Conservation (phyloP, 2,113 vertebrate species). For the Poeciliopsis prolifica region DNA sequence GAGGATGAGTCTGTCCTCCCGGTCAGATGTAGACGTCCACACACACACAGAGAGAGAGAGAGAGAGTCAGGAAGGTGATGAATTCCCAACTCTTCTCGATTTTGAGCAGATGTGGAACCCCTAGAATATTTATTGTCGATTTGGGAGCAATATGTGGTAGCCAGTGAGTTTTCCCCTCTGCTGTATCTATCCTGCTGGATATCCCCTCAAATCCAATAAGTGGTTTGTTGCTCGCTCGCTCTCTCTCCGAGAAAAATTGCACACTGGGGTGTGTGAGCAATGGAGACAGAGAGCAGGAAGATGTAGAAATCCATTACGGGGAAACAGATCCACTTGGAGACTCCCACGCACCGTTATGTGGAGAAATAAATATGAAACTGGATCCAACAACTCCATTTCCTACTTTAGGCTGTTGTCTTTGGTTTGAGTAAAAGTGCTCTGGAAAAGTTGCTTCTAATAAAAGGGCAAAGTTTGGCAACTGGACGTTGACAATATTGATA, state of each 20-base stretch:
- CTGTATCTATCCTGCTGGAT: slow-evolving; percentile 56
- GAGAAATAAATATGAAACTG: slow-evolving; percentile 60
- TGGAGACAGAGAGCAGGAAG: slow-evolving; percentile 42
- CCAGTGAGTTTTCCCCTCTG: slow-evolving; percentile 36
- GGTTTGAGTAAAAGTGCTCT: slow-evolving; percentile 28
- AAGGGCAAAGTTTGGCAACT: slow-evolving; percentile 14
- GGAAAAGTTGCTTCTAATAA: slow-evolving; percentile 24
- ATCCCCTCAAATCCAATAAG: slow-evolving; percentile 69
- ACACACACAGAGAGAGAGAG: slow-evolving; percentile 6
- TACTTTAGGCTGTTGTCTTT: slow-evolving; percentile 5
- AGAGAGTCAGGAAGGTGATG: slow-evolving; percentile 44
- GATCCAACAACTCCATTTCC: slow-evolving; percentile 43
- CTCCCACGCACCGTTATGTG: slow-evolving; percentile 31
- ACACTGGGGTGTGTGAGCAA: slow-evolving; percentile 45
- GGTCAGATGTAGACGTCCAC: slow-evolving; percentile 23
- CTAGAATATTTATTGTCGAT: slow-evolving; percentile 61
- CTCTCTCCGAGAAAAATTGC: slow-evolving; percentile 45
- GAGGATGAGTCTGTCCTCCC: slow-evolving; percentile 25
- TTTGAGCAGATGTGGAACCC: slow-evolving; percentile 50
- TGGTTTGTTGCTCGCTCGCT: slow-evolving; percentile 60
- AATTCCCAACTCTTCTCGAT: slow-evolving; percentile 50
- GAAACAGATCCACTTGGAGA: slow-evolving; percentile 31
- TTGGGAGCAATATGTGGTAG: slow-evolving; percentile 40
- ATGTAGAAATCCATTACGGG: slow-evolving; percentile 52
- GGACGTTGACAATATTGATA: slow-evolving; percentile 22